Base-by-base conservation (phyloP, 2,888 invertebrate genomes). In the Thereva unica region DNA sequence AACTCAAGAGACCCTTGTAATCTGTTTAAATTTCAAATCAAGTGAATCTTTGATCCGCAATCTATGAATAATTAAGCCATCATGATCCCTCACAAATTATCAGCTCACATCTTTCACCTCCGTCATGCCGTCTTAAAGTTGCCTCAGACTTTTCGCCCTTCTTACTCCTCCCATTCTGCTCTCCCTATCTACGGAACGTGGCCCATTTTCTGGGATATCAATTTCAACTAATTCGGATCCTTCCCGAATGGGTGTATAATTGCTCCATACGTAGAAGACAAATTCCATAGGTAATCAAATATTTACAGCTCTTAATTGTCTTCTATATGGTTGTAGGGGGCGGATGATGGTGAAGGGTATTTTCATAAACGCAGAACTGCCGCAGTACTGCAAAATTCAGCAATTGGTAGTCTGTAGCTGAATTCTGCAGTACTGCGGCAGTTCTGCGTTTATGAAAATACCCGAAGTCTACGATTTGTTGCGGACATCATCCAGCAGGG, bases 11-110 rank as follows among this genome's bases (percentile, higher is more conserved):
- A 35, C 38, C 47, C 47, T 57, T 49, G 12, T 59, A 59, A 59
- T 47, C 47, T 59, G 59, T 47, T 49, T 45, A 59, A 59, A 47
- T 59, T 59, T 47, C 49, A 59, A 59, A 59, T 59, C 59, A 49
- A 59, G 59, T 59, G 59, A 38, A 38, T 49, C 59, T 47, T 59
- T 59, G 59, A 59, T 59, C 59, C 59, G 44, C 59, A 59, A 59
- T 59, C 59, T 47, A 59, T 59, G 59, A 59, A 59, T 59, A 59
- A 59, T 59, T 59, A 59, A 59, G 59, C 49, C 49, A 59, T 59
- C 47, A 59, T 59, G 59, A 59, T 59, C 59, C 37, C 49, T 49
- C 49, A 49, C 49, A 59, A 59, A 47, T 59, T 49, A 45, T 38
- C 47, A 47, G 38, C n/a, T n/a, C 47, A 44, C 23, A 6, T 49